Evolutionary conservation across 2,797 vertebrate species (phyloP).

Genomic region (Myripristis murdjan): DNA sequence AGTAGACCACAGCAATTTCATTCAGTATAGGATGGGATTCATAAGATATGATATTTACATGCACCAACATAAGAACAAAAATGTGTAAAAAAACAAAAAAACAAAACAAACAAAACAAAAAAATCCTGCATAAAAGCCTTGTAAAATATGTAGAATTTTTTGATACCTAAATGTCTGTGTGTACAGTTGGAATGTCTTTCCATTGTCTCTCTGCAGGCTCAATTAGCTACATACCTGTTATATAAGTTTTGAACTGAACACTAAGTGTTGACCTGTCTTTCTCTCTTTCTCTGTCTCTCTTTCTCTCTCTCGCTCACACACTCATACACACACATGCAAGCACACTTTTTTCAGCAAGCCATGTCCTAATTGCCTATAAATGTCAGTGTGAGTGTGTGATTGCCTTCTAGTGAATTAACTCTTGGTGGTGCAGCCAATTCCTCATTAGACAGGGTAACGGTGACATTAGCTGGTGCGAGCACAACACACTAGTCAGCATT

Average conservation of each 20-base stretch:
- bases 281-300: too few species aligned
- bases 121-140: too few species aligned
- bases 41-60: too few species aligned
- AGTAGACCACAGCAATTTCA: too few species aligned
- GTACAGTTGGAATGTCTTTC: conserved; percentile 66
- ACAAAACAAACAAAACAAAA: too few species aligned
- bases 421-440: conserved; percentile 83
- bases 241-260: conserved; percentile 63
- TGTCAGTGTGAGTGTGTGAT: conserved; percentile 92
- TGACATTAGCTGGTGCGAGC: conserved; percentile 74
- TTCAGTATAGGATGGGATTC: too few species aligned
- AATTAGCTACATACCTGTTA: conserved; percentile 59
- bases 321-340: conserved; percentile 10
- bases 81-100: too few species aligned
- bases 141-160: conserved; percentile 27
- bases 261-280: conserved; percentile 62
- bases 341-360: conserved; percentile 52
- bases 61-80: too few species aligned
- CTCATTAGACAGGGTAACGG: conserved; percentile 91
- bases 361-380: conserved; percentile 94
- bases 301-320: conserved; percentile 6
- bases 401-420: conserved; percentile 93
- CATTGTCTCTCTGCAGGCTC: conserved; percentile 64
- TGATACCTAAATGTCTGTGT: conserved; percentile 46
- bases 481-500: conserved; percentile 80